Percentiles rank a stretch among this genome's conserved stretches.
phyloP scores from a whole-genome alignment of 2,888 invertebrate species.

The Mesorhabditis sp. region DNA sequence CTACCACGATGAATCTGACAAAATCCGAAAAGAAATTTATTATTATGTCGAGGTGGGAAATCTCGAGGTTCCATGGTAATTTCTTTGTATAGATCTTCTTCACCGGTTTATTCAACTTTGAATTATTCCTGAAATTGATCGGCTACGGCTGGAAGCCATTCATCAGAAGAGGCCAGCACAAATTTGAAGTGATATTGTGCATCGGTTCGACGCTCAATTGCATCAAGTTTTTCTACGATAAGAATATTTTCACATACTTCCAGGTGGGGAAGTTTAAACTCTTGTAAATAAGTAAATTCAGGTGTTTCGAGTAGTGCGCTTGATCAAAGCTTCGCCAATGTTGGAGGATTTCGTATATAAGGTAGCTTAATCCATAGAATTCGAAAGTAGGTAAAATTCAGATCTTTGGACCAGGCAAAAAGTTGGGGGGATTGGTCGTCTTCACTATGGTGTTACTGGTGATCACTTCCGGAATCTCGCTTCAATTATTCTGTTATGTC shows the following conservation, averaged over 20 bases:
- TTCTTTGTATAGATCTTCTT: conserved; percentile 72
- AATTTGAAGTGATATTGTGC: conserved; percentile 84
- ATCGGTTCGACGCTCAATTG: conserved; percentile 81
- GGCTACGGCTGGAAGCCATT: conserved; percentile 92
- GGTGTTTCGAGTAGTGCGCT: conserved; percentile 86
- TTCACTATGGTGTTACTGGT: conserved; percentile 98
- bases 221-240: conserved; percentile 79
- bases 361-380: conserved; percentile 47
- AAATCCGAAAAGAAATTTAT: conserved; percentile 45
- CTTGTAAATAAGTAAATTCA: conserved; percentile 57
- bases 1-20: conserved; percentile 74
- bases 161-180: conserved; percentile 71
- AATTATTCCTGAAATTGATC: conserved; percentile 93
- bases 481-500: conserved; percentile 96
- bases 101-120: conserved; percentile 86
- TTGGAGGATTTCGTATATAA: conserved; percentile 83
- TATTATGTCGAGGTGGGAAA: conserved; percentile 56
- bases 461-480: conserved; percentile 95
- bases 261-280: conserved; percentile 26
- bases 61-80: not conserved
- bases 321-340: conserved; percentile 97
- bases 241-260: conserved; percentile 90
- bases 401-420: conserved; percentile 77
- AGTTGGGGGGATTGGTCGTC: conserved; percentile 96
- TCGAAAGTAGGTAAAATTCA: conserved; percentile 63